Evolutionary conservation across 2,113 vertebrate species (phyloP).

Genomic region (Lycocorax pyrrhopterus): DNA sequence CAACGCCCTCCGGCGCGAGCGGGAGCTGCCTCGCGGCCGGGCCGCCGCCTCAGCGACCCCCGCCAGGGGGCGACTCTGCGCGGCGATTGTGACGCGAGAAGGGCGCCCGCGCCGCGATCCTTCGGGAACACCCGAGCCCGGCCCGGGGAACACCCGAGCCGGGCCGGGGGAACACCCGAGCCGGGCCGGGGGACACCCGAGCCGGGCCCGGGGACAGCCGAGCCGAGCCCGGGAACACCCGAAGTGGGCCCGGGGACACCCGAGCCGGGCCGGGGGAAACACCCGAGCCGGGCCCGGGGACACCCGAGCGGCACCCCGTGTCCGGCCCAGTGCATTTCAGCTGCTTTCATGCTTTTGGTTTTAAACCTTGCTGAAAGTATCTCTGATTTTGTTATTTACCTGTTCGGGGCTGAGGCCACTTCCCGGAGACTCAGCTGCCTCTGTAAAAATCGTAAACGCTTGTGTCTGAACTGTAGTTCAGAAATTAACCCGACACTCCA

Average conservation of each 20-base stretch:
- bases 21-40: not conserved
- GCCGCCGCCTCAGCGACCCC: not conserved
- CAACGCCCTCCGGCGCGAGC: not conserved
- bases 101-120: not conserved
- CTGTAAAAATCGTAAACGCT: not conserved
- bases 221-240: not conserved
- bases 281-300: not conserved
- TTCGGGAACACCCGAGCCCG: not conserved
- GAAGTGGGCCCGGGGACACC: not conserved
- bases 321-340: accelerated
- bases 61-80: not conserved
- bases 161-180: not conserved
- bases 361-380: not conserved
- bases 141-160: not conserved
- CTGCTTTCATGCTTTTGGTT: accelerated
- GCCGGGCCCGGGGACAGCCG: not conserved
- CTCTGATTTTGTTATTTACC: not conserved
- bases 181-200: not conserved
- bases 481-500: not conserved
- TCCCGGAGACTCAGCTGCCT: too few species aligned
- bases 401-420: not conserved
- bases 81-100: not conserved
- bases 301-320: not conserved
- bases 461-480: not conserved
- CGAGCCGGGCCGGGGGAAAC: not conserved